Evolutionary conservation across 2,113 vertebrate species (phyloP).

Genomic region (Apaloderma vittatum): DNA sequence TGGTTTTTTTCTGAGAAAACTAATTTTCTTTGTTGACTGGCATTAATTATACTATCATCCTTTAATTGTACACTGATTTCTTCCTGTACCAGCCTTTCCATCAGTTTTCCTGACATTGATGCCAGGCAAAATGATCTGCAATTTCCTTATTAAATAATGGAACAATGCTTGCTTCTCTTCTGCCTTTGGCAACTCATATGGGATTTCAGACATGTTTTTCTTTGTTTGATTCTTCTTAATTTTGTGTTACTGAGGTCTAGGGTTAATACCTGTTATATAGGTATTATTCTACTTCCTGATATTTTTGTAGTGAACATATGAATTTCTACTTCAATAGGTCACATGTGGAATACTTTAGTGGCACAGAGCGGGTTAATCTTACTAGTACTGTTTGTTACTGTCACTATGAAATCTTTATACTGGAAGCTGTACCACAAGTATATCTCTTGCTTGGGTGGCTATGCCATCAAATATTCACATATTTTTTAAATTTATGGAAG

Average conservation of each 20-base stretch:
- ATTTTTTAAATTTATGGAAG: not conserved
- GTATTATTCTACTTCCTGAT: not conserved
- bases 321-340: not conserved
- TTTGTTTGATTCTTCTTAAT: not conserved
- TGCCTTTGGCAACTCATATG: not conserved
- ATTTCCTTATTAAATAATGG: slow-evolving; percentile 68
- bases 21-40: slow-evolving; percentile 24
- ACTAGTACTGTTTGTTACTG: not conserved
- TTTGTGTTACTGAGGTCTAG: not conserved
- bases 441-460: not conserved
- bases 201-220: slow-evolving; percentile 6
- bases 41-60: slow-evolving; percentile 58
- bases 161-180: slow-evolving; percentile 22
- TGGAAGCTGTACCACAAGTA: not conserved
- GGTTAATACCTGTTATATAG: not conserved
- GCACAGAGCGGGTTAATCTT: not conserved
- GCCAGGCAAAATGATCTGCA: slow-evolving; percentile 44
- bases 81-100: slow-evolving; percentile 61
- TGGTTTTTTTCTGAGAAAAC: not conserved
- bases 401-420: not conserved
- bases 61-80: slow-evolving; percentile 64
- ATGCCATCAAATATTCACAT: not conserved
- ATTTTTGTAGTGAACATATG: not conserved
- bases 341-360: not conserved
- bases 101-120: slow-evolving; percentile 61